These are phyloP conservation scores for Orientallactaga sibirica DNA, from an alignment of 2,797 vertebrate genomes.

Conservation along the genomic window DNA sequence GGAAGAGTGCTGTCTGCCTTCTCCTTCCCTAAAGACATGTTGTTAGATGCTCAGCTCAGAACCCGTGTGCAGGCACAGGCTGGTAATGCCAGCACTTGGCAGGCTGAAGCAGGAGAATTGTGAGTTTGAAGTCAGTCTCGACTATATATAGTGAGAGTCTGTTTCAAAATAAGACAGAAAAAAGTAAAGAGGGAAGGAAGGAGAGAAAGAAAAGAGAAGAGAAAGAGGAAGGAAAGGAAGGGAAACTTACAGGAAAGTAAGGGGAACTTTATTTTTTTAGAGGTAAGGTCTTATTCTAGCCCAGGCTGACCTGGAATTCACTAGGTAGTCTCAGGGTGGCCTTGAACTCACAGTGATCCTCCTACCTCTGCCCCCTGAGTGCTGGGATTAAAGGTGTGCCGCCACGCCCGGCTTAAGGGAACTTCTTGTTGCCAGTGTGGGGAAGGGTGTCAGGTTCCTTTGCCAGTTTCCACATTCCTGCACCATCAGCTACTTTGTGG, in stretches of 20 bases:
- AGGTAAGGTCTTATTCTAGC: too few relatives aligned
- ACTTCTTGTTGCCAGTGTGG: neutral
- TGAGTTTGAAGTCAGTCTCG: neutral
- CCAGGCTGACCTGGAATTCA: too few relatives aligned
- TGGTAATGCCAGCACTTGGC: neutral
- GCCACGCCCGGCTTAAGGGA: neutral
- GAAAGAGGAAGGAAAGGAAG: neutral
- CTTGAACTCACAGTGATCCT: too few relatives aligned
- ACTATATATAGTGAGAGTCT: neutral
- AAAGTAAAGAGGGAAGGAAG: rapidly evolving
- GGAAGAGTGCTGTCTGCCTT: neutral
- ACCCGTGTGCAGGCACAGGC: neutral
- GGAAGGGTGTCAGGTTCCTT: neutral
- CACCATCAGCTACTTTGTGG: neutral
- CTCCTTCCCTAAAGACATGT: neutral
- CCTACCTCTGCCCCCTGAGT: too few relatives aligned
- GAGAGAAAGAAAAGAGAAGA: neutral
- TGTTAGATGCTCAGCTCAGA: neutral
- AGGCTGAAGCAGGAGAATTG: neutral
- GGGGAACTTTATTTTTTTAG: too few relatives aligned
- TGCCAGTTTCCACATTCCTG: neutral
- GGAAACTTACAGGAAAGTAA: neutral
- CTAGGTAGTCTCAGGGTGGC: too few relatives aligned
- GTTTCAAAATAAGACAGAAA: neutral
- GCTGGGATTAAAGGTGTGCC: too few relatives aligned